Evolutionary conservation across 2,113 vertebrate genomes (phyloP).

Genomic region (Sporophila hypoxantha): DNA sequence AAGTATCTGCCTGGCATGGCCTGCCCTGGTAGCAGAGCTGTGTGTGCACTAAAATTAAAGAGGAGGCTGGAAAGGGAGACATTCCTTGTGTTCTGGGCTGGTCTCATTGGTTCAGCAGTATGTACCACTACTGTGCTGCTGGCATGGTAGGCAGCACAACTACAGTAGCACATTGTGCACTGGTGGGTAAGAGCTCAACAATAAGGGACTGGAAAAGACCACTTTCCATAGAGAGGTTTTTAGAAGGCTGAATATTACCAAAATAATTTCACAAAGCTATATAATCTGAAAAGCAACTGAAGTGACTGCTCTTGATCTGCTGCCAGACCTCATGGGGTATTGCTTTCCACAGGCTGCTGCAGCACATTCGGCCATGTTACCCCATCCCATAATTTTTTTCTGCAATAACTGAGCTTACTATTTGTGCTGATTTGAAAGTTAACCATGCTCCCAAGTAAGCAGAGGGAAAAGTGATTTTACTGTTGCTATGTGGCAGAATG

Average conservation of each 20-base stretch:
- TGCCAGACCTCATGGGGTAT: conserved; percentile 43
- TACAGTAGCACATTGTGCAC: background rate
- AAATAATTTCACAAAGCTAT: conserved; percentile 26
- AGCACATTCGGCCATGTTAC: background rate
- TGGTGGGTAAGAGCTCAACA: background rate
- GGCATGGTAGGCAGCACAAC: background rate
- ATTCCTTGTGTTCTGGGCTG: conserved; percentile 5
- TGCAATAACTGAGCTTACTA: background rate
- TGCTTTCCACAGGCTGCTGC: conserved; percentile 28
- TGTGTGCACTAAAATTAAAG: conserved; percentile 26
- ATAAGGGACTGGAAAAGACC: background rate
- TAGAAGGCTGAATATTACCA: conserved; percentile 17
- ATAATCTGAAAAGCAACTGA: conserved; percentile 31
- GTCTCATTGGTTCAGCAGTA: background rate
- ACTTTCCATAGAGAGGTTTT: background rate
- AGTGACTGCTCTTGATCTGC: conserved; percentile 15
- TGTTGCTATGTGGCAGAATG: conserved; percentile 15
- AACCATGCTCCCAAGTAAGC: background rate
- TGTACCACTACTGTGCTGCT: background rate
- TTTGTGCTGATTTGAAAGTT: conserved; percentile 14
- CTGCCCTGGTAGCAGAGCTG: conserved; percentile 14
- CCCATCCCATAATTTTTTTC: background rate
- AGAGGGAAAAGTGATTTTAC: background rate
- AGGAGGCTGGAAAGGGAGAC: conserved; percentile 38
- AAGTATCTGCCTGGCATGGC: conserved; percentile 29